Evolutionary conservation across 2,113 vertebrate species (phyloP).

Genomic region (Patagioenas fasciata): DNA sequence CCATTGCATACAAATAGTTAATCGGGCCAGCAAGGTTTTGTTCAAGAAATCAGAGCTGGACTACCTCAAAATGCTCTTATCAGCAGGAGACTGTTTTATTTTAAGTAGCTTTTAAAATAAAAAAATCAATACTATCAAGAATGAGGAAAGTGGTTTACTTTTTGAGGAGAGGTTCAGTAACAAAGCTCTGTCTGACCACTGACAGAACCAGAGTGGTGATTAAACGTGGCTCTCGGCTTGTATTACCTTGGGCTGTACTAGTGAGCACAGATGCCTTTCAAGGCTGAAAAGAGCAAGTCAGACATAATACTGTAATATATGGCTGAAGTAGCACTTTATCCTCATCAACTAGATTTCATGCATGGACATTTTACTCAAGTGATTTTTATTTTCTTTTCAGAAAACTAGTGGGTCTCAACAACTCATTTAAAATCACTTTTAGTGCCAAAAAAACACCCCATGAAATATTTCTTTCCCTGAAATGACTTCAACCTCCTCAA

Average conservation of each 20-base stretch:
- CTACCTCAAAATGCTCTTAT: slow-evolving; percentile 28
- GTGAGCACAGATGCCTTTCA: background rate
- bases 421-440: background rate
- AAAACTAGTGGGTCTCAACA: background rate
- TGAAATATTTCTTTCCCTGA: background rate
- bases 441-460: background rate
- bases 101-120: slow-evolving; percentile 51
- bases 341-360: background rate
- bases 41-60: background rate
- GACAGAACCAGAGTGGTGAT: background rate
- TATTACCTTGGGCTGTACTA: background rate
- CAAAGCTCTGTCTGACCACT: background rate
- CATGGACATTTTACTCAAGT: background rate
- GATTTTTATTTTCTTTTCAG: background rate
- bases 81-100: slow-evolving; percentile 50
- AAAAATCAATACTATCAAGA: slow-evolving; percentile 56
- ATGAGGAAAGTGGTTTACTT: background rate
- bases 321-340: background rate
- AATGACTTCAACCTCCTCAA: background rate
- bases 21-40: background rate
- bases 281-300: background rate
- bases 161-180: background rate
- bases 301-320: background rate
- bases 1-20: background rate
- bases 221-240: background rate